These are phyloP conservation scores for Tauraco erythrolophus DNA, from an alignment of 2,113 vertebrate genomes.

Conservation along the genomic window DNA sequence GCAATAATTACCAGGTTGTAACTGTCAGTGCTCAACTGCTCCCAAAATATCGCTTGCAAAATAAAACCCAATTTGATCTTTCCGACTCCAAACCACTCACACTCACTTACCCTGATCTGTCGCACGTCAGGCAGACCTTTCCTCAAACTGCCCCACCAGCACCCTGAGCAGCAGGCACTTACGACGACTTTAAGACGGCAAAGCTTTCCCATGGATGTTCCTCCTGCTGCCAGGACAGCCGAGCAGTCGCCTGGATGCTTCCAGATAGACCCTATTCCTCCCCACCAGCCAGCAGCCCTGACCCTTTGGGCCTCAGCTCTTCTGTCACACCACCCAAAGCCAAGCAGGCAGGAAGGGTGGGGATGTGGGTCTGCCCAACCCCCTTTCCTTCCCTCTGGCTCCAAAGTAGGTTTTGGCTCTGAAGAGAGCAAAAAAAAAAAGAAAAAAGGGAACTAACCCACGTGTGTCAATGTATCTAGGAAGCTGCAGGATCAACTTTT, in stretches of 20 bases:
- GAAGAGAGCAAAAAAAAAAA: not conserved
- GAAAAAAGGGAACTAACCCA: not conserved
- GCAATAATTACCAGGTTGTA: conserved; percentile 33
- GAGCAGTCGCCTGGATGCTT: not conserved
- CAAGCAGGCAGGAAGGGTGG: not conserved
- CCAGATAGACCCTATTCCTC: not conserved
- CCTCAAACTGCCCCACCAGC: not conserved
- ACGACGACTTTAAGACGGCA: fast-evolving
- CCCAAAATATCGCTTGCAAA: conserved; percentile 9
- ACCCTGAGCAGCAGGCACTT: not conserved
- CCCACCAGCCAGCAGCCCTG: not conserved
- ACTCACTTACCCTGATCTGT: not conserved
- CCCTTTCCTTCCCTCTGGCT: not conserved
- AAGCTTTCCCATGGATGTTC: not conserved
- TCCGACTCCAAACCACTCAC: not conserved
- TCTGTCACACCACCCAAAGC: not conserved
- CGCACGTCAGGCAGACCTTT: not conserved
- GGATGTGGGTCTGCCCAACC: not conserved
- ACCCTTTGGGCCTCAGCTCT: not conserved
- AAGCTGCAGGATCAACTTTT: not conserved
- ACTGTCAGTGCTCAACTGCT: not conserved
- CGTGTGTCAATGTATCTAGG: not conserved
- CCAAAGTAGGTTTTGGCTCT: not conserved
- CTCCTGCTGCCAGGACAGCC: not conserved
- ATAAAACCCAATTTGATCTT: not conserved